Evolutionary conservation across 2,113 vertebrate species (phyloP).

Genomic region (Callorhinus ursinus): DNA sequence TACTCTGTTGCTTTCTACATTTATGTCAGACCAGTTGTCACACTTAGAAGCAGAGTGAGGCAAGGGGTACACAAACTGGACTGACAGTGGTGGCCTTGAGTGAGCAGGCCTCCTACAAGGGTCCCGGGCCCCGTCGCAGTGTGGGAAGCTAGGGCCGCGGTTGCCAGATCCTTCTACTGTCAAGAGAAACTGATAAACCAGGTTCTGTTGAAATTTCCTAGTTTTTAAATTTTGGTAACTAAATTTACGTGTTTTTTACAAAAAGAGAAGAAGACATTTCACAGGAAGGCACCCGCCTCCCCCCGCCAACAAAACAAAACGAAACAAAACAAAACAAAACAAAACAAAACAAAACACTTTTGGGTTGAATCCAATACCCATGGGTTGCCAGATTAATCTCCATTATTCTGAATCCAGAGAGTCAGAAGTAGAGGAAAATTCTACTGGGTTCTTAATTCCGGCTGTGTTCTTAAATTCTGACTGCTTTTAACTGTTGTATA

Average conservation of each 20-base stretch:
- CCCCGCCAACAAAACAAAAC: not conserved
- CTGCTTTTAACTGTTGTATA: not conserved
- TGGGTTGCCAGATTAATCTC: not conserved
- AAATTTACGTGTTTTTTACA: not conserved
- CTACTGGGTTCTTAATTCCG: not conserved
- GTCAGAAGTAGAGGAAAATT: not conserved
- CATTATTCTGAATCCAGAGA: not conserved
- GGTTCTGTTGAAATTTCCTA: not conserved
- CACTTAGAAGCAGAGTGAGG: not conserved
- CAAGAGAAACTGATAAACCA: not conserved
- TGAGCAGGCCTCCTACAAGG: accelerated
- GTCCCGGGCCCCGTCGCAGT: accelerated
- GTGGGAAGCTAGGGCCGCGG: accelerated
- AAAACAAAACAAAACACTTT: not conserved
- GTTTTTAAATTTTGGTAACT: not conserved
- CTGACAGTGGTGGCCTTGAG: too few species aligned
- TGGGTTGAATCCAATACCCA: not conserved
- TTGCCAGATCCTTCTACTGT: not conserved
- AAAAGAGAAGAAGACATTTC: not conserved
- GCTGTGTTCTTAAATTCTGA: not conserved
- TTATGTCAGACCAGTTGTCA: accelerated
- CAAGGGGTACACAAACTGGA: too few species aligned
- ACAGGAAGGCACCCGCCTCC: accelerated
- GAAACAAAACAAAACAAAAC: not conserved
- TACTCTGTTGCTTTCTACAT: not conserved